phyloP scores from a whole-genome alignment of 1,140 invertebrate species.

The Drosophila asahinai region DNA sequence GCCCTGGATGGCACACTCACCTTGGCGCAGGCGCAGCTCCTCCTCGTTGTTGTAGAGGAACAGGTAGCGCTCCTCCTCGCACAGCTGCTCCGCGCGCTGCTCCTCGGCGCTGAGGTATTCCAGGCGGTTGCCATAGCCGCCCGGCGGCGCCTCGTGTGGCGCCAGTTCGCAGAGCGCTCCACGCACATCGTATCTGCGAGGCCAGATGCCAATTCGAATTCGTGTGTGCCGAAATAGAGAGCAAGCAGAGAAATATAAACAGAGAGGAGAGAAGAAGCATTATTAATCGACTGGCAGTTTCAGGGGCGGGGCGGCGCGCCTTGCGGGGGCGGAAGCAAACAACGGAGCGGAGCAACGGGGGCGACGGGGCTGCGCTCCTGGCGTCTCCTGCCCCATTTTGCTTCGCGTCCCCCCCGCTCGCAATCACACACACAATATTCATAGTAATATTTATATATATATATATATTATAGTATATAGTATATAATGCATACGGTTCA shows the following conservation, averaged over 20 bases:
- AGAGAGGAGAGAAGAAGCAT: constrained; percentile 50
- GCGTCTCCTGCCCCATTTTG: constrained; percentile 5
- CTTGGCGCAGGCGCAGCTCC: constrained; percentile 94
- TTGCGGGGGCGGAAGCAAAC: constrained; percentile 28
- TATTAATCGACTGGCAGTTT: constrained; percentile 47
- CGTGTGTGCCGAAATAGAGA: constrained; percentile 56
- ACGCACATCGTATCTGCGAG: constrained; percentile 96
- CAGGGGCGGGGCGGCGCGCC: constrained; percentile 1
- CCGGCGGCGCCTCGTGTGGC: constrained; percentile 89
- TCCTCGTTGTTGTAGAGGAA: constrained; percentile 94
- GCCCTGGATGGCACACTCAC: constrained; percentile 84
- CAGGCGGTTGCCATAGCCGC: constrained; percentile 89
- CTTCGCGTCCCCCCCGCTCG: constrained; percentile 32
- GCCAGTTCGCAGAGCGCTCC: constrained; percentile 93
- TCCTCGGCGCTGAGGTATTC: constrained; percentile 92
- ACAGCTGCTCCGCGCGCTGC: constrained; percentile 92
- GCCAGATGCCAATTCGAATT: not conserved
- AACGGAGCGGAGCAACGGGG: not conserved
- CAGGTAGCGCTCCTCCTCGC: constrained; percentile 95
- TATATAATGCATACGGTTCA: constrained; percentile 45
- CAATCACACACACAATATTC: constrained; percentile 33
- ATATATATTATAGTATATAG: constrained; percentile 28
- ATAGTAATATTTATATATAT: constrained; percentile 36
- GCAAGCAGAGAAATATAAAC: constrained; percentile 76
- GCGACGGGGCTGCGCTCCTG: not conserved